These are phyloP conservation scores for Coreoperca whiteheadi DNA, from an alignment of 2,113 vertebrate species.

Conservation along the genomic window DNA sequence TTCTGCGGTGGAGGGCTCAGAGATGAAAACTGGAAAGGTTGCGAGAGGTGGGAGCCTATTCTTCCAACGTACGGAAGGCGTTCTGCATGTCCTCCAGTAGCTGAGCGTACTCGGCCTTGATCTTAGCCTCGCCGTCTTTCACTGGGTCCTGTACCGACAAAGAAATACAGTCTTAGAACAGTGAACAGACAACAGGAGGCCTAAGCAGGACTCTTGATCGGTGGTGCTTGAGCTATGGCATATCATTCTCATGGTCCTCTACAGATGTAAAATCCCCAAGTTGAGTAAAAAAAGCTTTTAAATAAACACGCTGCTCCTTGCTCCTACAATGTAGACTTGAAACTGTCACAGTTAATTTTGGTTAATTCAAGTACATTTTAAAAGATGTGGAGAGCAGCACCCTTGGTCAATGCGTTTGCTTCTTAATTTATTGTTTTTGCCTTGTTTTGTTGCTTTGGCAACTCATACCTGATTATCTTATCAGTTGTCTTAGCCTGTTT, in stretches of 20 bases:
- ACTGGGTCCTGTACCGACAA: slow-evolving; percentile 89
- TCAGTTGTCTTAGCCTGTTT: too few species aligned
- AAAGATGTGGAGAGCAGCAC: too few species aligned
- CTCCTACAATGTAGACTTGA: not conserved
- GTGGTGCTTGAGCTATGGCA: not conserved
- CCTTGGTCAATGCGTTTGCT: too few species aligned
- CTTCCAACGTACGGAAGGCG: slow-evolving; percentile 95
- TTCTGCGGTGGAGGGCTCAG: slow-evolving; percentile 65
- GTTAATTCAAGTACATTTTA: not conserved
- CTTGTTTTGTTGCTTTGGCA: not conserved
- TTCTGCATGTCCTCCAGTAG: slow-evolving; percentile 99
- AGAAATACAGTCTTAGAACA: not conserved
- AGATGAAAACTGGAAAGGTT: slow-evolving; percentile 50
- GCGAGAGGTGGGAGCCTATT: slow-evolving; percentile 77
- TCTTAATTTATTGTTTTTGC: not conserved
- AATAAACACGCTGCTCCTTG: not conserved
- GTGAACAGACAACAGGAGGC: not conserved
- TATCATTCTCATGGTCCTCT: not conserved
- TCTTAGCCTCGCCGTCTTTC: slow-evolving; percentile 96
- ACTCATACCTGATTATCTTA: not conserved
- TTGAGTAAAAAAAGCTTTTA: too few species aligned
- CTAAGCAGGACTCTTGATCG: too few species aligned
- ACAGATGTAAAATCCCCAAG: not conserved
- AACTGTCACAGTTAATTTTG: not conserved
- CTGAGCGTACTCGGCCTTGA: slow-evolving; percentile 94